Base-by-base conservation (phyloP, 1,140 invertebrate species). In the Globodera rostochiensis region DNA sequence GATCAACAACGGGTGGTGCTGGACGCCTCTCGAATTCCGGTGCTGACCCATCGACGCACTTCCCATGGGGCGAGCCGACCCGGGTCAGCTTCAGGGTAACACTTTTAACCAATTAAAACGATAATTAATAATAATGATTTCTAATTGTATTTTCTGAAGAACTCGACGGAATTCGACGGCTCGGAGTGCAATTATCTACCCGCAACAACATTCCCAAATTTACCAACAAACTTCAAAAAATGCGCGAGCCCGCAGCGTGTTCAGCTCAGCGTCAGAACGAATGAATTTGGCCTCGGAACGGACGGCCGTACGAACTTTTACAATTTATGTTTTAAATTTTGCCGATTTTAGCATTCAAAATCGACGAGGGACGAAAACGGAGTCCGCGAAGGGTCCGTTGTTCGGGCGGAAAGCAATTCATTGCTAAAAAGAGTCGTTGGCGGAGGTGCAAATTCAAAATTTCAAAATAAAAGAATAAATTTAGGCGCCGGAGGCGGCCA, bases 221-320 rank as follows among this genome's bases (percentile, higher is more conserved):
- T 25, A 11, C 57, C 66, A 78, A 36, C 53, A 77, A 47, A 57
- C 60, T 73, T 88, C 87, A 88, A 88, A 88, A 88, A 88, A 88
- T 85, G 87, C 70, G 75, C 83, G 82, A 74, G 87, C 87, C 87
- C 87, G 87, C 87, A 88, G 86, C 49, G 77, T 78, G 77, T 78
- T 78, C 77, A 78, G 53, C 76, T 13, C 57, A 53, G 66, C 74
- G 64, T 60, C 74, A 36, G 64, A 57, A 57, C 57, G 25, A n/a
- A 76, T 76, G 57, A 45, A n/a, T 13, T 60, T 53, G 45, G 47
- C 49, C 50, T n/a, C 57, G 21, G 66, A 13, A 64, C 21, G 53
- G 49, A 78, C 77, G 47, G 66, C 21, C 49, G 70, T 46, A 71
- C 36, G n/a, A 36, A 76, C 46, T 76, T 53, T 53, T 19, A 21